Percentiles rank a stretch among this genome's conserved stretches.
Evolutionary conservation across 2,113 vertebrate genomes (phyloP).

Genomic region (Dinomys branickii): DNA sequence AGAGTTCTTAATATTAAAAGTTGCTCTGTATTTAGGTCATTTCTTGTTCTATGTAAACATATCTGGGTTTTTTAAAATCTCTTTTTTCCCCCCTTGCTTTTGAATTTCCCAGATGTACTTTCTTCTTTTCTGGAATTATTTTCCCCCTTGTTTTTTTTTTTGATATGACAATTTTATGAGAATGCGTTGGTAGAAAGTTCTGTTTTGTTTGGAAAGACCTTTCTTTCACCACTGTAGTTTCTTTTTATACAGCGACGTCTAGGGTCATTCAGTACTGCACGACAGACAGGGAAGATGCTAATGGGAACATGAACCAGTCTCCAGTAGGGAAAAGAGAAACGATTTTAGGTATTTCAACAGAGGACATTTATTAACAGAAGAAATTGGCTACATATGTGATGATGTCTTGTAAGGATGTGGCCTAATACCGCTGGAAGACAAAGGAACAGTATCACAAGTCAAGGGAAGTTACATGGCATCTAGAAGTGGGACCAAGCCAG

Average conservation of each 20-base stretch:
- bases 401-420: neutral
- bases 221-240: neutral
- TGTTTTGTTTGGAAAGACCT: neutral
- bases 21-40: slow-evolving; percentile 7
- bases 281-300: neutral
- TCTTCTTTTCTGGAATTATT: neutral
- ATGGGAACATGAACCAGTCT: neutral
- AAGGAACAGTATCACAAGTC: neutral
- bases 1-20: neutral
- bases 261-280: neutral
- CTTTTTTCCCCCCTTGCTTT: neutral
- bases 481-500: neutral
- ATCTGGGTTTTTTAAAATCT: neutral
- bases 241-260: neutral
- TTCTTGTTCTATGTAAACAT: slow-evolving; percentile 13
- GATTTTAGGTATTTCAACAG: neutral
- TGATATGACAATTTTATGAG: neutral
- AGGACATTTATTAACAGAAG: neutral
- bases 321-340: neutral
- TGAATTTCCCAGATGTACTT: neutral
- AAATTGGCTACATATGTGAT: neutral
- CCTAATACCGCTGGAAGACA: neutral
- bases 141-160: neutral
- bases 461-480: neutral
- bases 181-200: neutral